These are phyloP conservation scores for Selenia dentaria DNA, from an alignment of 2,888 invertebrate genomes.

Conservation along the genomic window DNA sequence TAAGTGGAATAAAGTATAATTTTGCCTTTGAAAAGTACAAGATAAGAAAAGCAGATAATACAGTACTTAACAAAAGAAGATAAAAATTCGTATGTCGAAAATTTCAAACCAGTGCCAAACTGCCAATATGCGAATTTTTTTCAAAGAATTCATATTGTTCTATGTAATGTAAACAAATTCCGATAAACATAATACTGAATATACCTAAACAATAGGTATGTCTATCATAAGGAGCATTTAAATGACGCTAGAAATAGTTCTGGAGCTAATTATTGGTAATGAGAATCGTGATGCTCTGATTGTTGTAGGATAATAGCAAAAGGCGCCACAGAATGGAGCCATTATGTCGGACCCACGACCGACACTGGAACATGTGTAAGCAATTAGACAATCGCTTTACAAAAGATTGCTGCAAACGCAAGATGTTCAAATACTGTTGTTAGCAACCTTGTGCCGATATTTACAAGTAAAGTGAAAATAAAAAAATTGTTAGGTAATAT, in stretches of 20 bases:
- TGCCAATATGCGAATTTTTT: neutral
- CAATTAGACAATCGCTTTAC: slow-evolving; percentile 36
- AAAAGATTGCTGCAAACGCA: slow-evolving; percentile 27
- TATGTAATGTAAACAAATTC: no score
- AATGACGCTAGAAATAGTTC: slow-evolving; percentile 12
- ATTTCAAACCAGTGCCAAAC: slow-evolving; percentile 22
- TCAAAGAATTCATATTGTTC: slow-evolving; percentile 8
- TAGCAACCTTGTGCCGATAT: slow-evolving; percentile 8
- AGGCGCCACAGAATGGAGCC: slow-evolving; percentile 31
- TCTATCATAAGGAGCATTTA: neutral
- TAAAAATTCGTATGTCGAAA: slow-evolving; percentile 32
- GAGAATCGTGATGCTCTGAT: slow-evolving; percentile 24
- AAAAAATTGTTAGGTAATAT: neutral
- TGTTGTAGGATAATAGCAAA: slow-evolving; percentile 25
- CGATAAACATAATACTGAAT: no score
- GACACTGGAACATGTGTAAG: slow-evolving; percentile 32
- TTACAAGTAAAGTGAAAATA: neutral
- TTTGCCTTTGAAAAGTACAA: slow-evolving; percentile 52
- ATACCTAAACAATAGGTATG: no score
- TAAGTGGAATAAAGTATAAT: slow-evolving; percentile 45
- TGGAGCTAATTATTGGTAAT: slow-evolving; percentile 22
- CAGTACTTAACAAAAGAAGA: slow-evolving; percentile 36
- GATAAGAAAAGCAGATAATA: slow-evolving; percentile 39
- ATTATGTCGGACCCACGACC: slow-evolving; percentile 31
- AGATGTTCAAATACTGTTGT: slow-evolving; percentile 27